Percentiles rank a stretch among this genome's conserved stretches.
Evolutionary conservation across 2,888 invertebrate species (phyloP).

Genomic region (Pemphredon lugubris): DNA sequence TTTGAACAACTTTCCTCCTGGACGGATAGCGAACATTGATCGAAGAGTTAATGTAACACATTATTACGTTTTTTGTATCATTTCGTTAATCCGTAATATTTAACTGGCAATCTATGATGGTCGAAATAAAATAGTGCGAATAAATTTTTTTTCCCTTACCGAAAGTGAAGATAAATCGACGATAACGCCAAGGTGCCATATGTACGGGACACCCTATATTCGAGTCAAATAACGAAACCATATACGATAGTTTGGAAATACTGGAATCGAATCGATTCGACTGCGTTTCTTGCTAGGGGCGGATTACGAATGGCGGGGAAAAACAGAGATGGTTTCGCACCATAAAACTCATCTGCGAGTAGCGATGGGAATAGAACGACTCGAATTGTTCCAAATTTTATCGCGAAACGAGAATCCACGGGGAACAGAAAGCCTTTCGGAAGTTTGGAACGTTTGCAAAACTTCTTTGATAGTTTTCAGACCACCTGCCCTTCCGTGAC

Average conservation of each 20-base stretch:
- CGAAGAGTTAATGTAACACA: too few species aligned
- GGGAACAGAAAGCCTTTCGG: not conserved
- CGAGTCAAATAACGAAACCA: not conserved
- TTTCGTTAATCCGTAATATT: too few species aligned
- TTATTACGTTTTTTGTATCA: too few species aligned
- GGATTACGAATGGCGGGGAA: constrained; percentile 24
- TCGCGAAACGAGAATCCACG: constrained; percentile 1
- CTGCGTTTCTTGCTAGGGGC: constrained; percentile 33
- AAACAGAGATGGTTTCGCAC: constrained; percentile 11
- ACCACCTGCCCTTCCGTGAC: not conserved
- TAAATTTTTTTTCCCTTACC: too few species aligned
- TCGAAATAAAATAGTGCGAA: too few species aligned
- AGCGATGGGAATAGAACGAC: constrained; percentile 12
- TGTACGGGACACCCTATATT: too few species aligned
- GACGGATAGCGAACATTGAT: too few species aligned
- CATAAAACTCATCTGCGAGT: constrained; percentile 19
- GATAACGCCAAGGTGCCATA: too few species aligned
- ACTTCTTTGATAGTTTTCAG: not conserved
- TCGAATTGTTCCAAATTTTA: constrained; percentile 1
- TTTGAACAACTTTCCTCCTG: too few species aligned
- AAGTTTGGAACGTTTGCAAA: not conserved
- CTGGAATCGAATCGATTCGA: constrained; percentile 37
- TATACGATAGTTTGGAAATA: not conserved
- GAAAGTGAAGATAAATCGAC: too few species aligned
- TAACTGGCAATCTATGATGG: too few species aligned